Percentiles rank a stretch among this genome's conserved stretches.
Evolutionary conservation across 2,113 vertebrate species (phyloP).

Genomic region (Oriolus oriolus): DNA sequence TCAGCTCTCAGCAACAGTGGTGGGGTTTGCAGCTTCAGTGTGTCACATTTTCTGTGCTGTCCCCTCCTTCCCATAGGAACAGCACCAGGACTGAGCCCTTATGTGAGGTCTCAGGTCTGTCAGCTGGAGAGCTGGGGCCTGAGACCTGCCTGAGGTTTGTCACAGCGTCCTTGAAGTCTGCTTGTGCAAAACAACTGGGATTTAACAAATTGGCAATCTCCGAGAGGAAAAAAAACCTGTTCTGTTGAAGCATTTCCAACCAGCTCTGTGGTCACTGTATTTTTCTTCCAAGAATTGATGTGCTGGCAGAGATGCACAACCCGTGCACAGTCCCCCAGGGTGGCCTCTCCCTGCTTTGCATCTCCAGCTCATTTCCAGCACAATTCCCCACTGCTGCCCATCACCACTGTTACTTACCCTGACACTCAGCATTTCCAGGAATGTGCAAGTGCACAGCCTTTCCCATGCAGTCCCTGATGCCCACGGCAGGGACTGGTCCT

Average conservation of each 20-base stretch:
- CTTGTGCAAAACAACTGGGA: neutral
- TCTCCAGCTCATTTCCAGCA: neutral
- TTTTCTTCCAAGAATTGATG: neutral
- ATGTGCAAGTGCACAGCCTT: neutral
- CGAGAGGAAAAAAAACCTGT: accelerated
- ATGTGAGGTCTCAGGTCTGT: neutral
- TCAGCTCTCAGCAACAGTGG: neutral
- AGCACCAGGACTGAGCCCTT: neutral
- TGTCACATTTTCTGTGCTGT: neutral
- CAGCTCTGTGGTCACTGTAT: neutral
- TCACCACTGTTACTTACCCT: neutral
- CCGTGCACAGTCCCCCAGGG: accelerated
- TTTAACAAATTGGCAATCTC: neutral
- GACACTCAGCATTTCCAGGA: neutral
- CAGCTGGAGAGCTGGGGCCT: neutral
- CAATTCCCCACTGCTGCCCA: neutral
- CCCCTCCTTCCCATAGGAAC: neutral
- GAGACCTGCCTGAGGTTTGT: neutral
- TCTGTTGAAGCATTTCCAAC: neutral
- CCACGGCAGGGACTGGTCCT: accelerated
- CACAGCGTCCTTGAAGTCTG: neutral
- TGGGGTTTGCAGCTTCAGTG: neutral
- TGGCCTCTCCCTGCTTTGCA: neutral
- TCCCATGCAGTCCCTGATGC: accelerated
- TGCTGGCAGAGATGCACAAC: neutral